Evolutionary conservation across 2,888 invertebrate species (phyloP).

Genomic region (Hirtodrosophila confusa): DNA sequence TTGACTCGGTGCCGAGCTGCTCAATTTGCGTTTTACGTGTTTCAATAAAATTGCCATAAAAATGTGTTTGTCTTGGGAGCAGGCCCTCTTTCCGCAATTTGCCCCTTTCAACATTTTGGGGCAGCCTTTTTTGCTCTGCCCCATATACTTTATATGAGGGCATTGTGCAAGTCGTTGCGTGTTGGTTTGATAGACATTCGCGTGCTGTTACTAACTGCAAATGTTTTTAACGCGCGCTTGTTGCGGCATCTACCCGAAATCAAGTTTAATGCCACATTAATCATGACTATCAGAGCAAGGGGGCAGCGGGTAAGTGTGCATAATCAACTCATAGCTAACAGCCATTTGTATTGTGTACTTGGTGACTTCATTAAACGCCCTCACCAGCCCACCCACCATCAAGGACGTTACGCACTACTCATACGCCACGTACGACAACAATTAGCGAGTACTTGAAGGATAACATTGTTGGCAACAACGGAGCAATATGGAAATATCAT

Average conservation of each 20-base stretch:
- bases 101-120: neutral
- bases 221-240: constrained; percentile 42
- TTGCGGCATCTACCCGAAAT: constrained; percentile 27
- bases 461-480: constrained; percentile 22
- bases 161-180: constrained; percentile 45
- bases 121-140: neutral
- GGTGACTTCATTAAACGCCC: constrained; percentile 57
- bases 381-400: constrained; percentile 12
- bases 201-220: constrained; percentile 52
- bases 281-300: constrained; percentile 38
- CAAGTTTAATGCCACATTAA: constrained; percentile 70
- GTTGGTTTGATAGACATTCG: constrained; percentile 49
- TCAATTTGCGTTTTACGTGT: constrained; percentile 73
- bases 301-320: constrained; percentile 30
- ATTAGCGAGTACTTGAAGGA: constrained; percentile 45
- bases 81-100: neutral
- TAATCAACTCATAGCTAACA: constrained; percentile 57
- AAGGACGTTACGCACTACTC: constrained; percentile 31
- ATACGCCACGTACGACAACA: constrained; percentile 30
- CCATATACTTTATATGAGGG: constrained; percentile 1
- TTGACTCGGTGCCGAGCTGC: constrained; percentile 29
- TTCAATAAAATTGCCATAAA: constrained; percentile 72
- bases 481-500: constrained; percentile 21
- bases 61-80: constrained; percentile 33
- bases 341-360: constrained; percentile 32